These are phyloP conservation scores for Pycnomerus fuliginosus DNA, from an alignment of 2,888 invertebrate genomes.

Conservation along the genomic window DNA sequence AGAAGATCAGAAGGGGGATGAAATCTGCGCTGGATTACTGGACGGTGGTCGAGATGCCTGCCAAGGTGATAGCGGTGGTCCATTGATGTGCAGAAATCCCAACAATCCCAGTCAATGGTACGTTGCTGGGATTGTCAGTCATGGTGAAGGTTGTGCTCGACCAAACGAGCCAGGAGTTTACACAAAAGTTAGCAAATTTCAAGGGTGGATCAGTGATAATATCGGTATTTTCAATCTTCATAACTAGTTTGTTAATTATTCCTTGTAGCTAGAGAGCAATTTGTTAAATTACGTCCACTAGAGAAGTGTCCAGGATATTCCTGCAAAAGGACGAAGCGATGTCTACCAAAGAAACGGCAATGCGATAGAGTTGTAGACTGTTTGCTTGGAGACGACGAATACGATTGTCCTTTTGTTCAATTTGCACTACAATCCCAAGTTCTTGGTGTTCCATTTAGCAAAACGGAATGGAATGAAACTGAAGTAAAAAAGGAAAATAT, in stretches of 20 bases:
- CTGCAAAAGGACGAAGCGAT: conserved; percentile 66
- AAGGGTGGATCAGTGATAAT: conserved; percentile 71
- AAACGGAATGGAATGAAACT: too few relatives aligned
- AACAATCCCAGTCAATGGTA: conserved; percentile 70
- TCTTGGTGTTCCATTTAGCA: too few relatives aligned
- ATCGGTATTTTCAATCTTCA: conserved; percentile 61
- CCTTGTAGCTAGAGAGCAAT: conserved; percentile 39
- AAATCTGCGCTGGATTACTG: conserved; percentile 74
- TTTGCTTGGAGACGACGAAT: conserved; percentile 78
- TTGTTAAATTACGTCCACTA: conserved; percentile 57
- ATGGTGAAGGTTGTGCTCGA: conserved; percentile 83
- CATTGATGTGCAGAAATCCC: conserved; percentile 75
- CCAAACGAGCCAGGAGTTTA: conserved; percentile 81
- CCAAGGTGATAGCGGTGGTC: conserved; percentile 84
- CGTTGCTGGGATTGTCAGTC: conserved; percentile 81
- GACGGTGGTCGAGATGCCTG: conserved; percentile 83
- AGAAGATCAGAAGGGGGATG: conserved; percentile 65
- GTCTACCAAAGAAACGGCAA: conserved; percentile 63
- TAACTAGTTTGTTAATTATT: too few relatives aligned
- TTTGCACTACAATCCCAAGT: too few relatives aligned
- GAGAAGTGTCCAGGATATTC: conserved; percentile 71
- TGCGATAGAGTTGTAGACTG: conserved; percentile 79
- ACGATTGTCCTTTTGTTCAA: too few relatives aligned
- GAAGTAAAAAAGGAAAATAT: too few relatives aligned
- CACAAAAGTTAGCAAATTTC: conserved; percentile 71